Base-by-base conservation (phyloP, 2,888 invertebrate species). In the Spodoptera picta region DNA sequence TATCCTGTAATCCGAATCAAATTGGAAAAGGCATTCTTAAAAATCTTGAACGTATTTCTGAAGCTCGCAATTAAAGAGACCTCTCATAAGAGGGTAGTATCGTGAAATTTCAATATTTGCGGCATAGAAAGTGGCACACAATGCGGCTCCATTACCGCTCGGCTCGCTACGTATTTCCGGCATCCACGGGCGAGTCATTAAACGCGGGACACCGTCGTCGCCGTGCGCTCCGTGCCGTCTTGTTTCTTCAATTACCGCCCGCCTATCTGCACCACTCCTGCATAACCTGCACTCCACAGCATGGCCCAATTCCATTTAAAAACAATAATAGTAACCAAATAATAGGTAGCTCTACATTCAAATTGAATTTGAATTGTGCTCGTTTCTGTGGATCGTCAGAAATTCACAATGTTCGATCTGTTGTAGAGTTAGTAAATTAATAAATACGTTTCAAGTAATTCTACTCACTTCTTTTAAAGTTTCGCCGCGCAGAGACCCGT, bases 401-500 rank as follows among this genome's bases (percentile, higher is more conserved):
- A 19, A 19, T 19, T 19, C 19, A 19, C 1, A 19, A 36, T 36
- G 6, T 36, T 36, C 7, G 36, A 36, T 36, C 6, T 36, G 36
- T 36, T 7, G 6, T 36, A 36, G 7, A 2, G 7, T 36, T 36
- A 36, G 36, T 36, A 36, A 31, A 6, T 31, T 31, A 6, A 31
- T 7, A 6, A 36, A 5, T 36, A 36, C 7, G 36, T 3, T 41
- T 42, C 4, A 49, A 45, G 19, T 3, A 24, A 45, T 4, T 23
- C 23, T 42, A 65, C 88, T 87, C 88, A 97, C 98, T 95, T 97
- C 96, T 82, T 95, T 95, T 58, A 98, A 90, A 9, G 97, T 98
- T 67, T 96, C 96, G 2, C 98, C 98, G 65, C 98, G 95, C 57
- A 98, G 95, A 41, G 97, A 96, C 62, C 97, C 97, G 72, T 97